These are phyloP conservation scores for Physocephala rufipes DNA, from an alignment of 2,888 invertebrate genomes.

Conservation along the genomic window DNA sequence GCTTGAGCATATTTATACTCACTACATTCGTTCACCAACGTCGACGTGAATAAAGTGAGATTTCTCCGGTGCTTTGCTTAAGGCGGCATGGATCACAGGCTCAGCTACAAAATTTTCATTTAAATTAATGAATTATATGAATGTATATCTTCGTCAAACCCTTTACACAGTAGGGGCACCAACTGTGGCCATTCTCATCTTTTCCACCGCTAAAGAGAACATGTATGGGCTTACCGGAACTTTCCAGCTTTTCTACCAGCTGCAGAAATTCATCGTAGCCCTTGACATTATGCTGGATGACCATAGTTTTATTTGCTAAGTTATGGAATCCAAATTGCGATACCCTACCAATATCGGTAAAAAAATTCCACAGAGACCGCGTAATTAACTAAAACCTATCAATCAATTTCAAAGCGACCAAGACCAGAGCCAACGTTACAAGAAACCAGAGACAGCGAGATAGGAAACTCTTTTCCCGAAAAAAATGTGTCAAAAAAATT, in stretches of 20 bases:
- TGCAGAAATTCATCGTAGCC: constrained; percentile 65
- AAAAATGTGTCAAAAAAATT: too few species aligned
- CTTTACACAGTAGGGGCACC: constrained; percentile 89
- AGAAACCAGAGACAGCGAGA: too few species aligned
- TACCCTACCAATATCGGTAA: constrained; percentile 43
- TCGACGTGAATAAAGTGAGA: constrained; percentile 78
- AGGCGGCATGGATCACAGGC: constrained; percentile 76
- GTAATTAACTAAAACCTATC: constrained; percentile 46
- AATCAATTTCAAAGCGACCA: too few species aligned
- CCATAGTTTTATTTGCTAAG: constrained; percentile 55
- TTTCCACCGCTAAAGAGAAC: constrained; percentile 65
- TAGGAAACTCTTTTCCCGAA: too few species aligned
- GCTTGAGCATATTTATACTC: constrained; percentile 67
- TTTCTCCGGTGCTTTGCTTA: constrained; percentile 71
- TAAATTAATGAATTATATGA: background rate
- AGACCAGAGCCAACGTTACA: too few species aligned
- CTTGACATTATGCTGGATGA: constrained; percentile 63
- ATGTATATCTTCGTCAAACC: constrained; percentile 68
- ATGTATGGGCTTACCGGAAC: constrained; percentile 58
- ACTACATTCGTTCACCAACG: constrained; percentile 81
- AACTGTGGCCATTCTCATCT: constrained; percentile 74
- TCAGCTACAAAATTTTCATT: too few species aligned
- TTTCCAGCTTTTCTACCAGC: constrained; percentile 62
- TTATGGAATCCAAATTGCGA: constrained; percentile 39
- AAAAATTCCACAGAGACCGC: constrained; percentile 44